These are phyloP conservation scores for Metopia argyrocephala DNA, from an alignment of 2,888 invertebrate genomes.

Conservation along the genomic window DNA sequence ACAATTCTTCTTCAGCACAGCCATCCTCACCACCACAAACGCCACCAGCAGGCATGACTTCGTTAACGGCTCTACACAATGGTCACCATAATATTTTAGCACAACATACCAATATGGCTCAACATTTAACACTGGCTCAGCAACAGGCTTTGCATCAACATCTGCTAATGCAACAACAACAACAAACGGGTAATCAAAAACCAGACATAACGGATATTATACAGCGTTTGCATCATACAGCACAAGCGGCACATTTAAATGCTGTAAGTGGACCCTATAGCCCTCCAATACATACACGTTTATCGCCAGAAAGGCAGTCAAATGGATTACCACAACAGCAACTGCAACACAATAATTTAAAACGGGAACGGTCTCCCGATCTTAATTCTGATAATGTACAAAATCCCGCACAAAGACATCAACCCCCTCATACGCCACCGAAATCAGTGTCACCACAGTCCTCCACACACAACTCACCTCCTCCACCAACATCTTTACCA, in stretches of 20 bases:
- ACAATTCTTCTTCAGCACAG: constrained; percentile 43
- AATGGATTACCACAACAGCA: constrained; percentile 5
- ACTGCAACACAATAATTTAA: constrained; percentile 65
- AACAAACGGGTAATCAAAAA: constrained; percentile 64
- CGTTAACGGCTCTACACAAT: constrained; percentile 63
- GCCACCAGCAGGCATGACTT: constrained; percentile 67
- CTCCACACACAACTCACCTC: constrained; percentile 74
- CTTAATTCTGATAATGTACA: constrained; percentile 72
- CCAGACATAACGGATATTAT: constrained; percentile 77
- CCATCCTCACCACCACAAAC: constrained; percentile 75
- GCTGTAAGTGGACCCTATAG: constrained; percentile 69
- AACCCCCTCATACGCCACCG: constrained; percentile 77
- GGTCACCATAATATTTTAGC: constrained; percentile 65
- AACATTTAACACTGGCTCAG: constrained; percentile 71
- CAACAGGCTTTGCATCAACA: constrained; percentile 75
- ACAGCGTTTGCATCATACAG: constrained; percentile 75
- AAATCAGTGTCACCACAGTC: constrained; percentile 76
- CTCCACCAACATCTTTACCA: constrained; percentile 62
- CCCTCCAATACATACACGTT: constrained; percentile 67
- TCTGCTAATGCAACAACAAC: constrained; percentile 69
- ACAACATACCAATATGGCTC: constrained; percentile 67
- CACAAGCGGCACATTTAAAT: constrained; percentile 69
- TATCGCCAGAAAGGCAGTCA: constrained; percentile 64
- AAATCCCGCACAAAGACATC: constrained; percentile 76
- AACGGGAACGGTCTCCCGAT: constrained; percentile 76